phyloP scores from a whole-genome alignment of 2,113 vertebrate species.

The Malaclemys terrapin region DNA sequence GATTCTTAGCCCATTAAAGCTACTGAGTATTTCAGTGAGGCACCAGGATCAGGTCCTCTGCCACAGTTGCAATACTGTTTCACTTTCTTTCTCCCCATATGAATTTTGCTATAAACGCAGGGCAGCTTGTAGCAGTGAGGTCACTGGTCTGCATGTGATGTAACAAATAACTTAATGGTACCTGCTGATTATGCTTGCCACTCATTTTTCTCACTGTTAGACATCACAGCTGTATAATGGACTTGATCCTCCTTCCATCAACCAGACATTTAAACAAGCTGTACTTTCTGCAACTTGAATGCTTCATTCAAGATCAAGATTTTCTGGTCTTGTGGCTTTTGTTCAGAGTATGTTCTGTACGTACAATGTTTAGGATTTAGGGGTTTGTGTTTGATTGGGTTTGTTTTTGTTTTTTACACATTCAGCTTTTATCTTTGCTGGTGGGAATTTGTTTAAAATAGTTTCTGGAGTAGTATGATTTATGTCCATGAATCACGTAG shows the following conservation, averaged over 20 bases:
- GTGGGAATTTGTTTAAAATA: background rate
- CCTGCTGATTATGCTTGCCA: conserved; percentile 64
- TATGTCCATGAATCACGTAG: background rate
- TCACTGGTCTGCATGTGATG: conserved; percentile 1
- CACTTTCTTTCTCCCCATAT: background rate
- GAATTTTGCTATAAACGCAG: conserved; percentile 37
- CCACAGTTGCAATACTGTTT: background rate
- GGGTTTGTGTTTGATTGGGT: background rate
- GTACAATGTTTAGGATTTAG: background rate
- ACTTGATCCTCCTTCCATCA: background rate
- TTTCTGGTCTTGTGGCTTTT: background rate
- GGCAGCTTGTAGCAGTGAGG: conserved; percentile 35
- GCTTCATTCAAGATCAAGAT: background rate
- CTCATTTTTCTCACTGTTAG: conserved; percentile 21
- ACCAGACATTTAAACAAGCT: background rate
- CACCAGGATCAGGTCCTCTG: fast-evolving
- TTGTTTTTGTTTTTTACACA: background rate
- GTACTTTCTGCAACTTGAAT: background rate
- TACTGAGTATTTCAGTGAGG: background rate
- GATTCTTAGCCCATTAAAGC: background rate
- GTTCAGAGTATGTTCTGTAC: background rate
- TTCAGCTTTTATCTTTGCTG: conserved; percentile 25
- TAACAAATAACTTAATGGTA: conserved; percentile 70
- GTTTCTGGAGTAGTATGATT: background rate
- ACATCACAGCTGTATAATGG: background rate